Evolutionary conservation across 23 tunicate species (phyloP), one percentile per base, ranked within the genome.

Genomic region (Aplidium turbinatum): DNA sequence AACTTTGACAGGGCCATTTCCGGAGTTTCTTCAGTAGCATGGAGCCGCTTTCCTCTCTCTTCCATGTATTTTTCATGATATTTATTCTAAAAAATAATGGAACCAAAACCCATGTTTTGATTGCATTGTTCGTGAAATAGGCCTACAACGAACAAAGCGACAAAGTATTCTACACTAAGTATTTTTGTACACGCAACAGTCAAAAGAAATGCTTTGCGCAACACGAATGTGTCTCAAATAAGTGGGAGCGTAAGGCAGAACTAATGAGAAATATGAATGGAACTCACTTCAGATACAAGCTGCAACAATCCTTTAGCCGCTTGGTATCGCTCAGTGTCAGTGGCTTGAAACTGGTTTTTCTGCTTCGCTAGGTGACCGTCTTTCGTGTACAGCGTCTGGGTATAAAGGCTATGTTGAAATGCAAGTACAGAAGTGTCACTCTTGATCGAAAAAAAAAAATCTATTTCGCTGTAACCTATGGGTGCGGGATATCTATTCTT

Each of bases 1-100:
- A 78, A 51, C 21, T 75, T 84, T 19, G 97, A 84, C 36, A 84
- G 13, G 35, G 38, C 68, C 86, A 91, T 84, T 54, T 91, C 97
- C 40, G 77, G 80, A 3, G 91, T 91, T 22, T 74, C 76, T 21
- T 76, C 75, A 31, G 83, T 73, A 9, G 85, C 64, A 31, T 80
- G 85, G 3, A 70, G 31, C 16, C 58, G 27, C 29, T 70, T 70
- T 21, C 58, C 76, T 29, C 58, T 47, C 47, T 45, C 35, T 16
- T 70, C 70, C 58, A 29, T 30, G 38, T 69, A 63, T 1, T 47
- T 58, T 24, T 70, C 85, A 39, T 42, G 33, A 58, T 80, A 78
- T 19, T 78, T 78, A 47, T 78, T 65, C 83, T 78, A 29, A 1
- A 28, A 62, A 35, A 42, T 16, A 11, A 42, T 42, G 16, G 50